A percentile compares a stretch with the other conserved stretches of the same genome.
phyloP scores from a whole-genome alignment of 2,888 invertebrate genomes.

The Andrena minutula region DNA sequence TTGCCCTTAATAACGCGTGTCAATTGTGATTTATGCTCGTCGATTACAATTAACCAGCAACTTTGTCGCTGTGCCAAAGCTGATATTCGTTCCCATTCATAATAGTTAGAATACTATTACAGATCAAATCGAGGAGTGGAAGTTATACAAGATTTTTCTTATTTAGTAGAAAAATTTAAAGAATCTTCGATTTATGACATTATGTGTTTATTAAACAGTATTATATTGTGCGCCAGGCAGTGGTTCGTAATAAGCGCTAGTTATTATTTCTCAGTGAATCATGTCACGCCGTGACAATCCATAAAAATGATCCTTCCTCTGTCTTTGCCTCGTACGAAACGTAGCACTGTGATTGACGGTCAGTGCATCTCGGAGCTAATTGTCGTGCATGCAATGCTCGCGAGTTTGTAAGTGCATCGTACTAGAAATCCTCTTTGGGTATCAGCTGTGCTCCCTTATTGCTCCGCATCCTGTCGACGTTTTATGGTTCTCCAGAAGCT shows the following conservation, averaged over 20 bases:
- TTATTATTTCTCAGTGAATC: neutral
- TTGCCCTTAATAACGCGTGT: neutral
- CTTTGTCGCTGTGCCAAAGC: too few species aligned
- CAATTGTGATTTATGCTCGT: neutral
- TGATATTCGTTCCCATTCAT: too few species aligned
- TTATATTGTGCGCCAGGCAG: too few species aligned
- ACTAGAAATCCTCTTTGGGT: slow-evolving; percentile 71
- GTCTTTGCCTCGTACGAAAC: neutral
- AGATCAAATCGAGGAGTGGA: neutral
- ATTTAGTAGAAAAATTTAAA: neutral
- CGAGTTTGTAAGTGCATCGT: slow-evolving; percentile 69
- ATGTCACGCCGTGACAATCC: neutral
- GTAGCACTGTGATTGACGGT: slow-evolving; percentile 13
- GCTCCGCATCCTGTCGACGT: too few species aligned
- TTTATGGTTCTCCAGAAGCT: too few species aligned
- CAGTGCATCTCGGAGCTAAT: slow-evolving; percentile 59
- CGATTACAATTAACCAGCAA: neutral
- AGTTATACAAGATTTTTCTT: neutral
- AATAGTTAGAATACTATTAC: too few species aligned
- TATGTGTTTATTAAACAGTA: neutral
- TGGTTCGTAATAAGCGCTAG: too few species aligned
- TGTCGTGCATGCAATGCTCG: slow-evolving; percentile 60
- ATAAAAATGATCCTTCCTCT: neutral
- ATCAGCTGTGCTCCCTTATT: slow-evolving; percentile 25
- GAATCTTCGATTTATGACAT: neutral